These are phyloP conservation scores for Liopterus haemorrhoidalis DNA, from an alignment of 2,888 invertebrate genomes.

Conservation along the genomic window DNA sequence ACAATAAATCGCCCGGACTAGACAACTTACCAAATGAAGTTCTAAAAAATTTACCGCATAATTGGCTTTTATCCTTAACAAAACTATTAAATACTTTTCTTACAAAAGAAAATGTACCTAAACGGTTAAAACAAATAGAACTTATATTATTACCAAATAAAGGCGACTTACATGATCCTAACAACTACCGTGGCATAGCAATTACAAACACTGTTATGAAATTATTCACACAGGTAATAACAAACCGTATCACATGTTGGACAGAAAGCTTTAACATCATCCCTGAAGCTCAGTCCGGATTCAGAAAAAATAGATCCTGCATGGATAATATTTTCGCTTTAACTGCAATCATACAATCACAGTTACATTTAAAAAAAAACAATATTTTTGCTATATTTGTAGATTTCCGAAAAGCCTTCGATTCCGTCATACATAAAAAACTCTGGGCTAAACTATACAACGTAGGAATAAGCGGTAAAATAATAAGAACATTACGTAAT, in stretches of 20 bases:
- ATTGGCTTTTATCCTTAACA: conserved; percentile 1
- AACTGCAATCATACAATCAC: conserved; percentile 15
- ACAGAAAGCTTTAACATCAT: conserved; percentile 26
- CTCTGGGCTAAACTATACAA: conserved; percentile 27
- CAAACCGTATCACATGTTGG: conserved; percentile 26
- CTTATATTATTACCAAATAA: conserved; percentile 14
- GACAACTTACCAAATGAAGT: conserved; percentile 14
- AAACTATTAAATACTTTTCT: conserved; percentile 14
- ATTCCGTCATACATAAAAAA: conserved; percentile 25
- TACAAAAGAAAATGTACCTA: conserved; percentile 7
- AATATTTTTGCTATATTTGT: conserved; percentile 30
- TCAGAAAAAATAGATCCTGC: conserved; percentile 26
- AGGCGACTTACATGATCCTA: conserved; percentile 1
- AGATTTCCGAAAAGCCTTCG: conserved; percentile 31
- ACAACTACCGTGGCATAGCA: conserved; percentile 31
- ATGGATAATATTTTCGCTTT: conserved; percentile 32
- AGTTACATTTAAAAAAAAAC: conserved; percentile 16
- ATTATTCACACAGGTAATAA: conserved; percentile 27
- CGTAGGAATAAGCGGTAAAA: conserved; percentile 24
- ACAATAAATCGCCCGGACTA: conserved; percentile 11
- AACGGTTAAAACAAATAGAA: conserved; percentile 3
- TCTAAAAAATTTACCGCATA: conserved; percentile 9
- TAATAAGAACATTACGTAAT: conserved; percentile 19
- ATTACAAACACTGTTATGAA: conserved; percentile 28
- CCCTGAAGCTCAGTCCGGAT: conserved; percentile 33